Evolutionary conservation across 1,140 invertebrate genomes (phyloP), one percentile per base, ranked within the genome.

Genomic region (Yoshiicerus persimilis): DNA sequence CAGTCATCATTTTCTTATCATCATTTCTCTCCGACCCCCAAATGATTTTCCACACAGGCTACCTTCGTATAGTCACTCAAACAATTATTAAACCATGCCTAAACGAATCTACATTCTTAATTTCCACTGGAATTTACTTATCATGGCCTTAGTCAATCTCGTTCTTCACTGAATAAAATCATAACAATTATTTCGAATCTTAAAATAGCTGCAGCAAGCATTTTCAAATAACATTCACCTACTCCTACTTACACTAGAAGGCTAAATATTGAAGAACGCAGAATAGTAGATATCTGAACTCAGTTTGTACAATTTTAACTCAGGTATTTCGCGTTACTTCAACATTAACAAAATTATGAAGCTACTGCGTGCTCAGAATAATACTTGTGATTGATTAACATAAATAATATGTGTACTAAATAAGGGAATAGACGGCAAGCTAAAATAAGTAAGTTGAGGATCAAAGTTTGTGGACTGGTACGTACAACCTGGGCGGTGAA

Each of bases 1-100:
- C 38, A 86, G 56, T 86, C 56, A 86, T 86, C 64, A 66, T 86
- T 86, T 56, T 86, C 85, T 86, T 70, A 86, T 86, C 85, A 86
- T 86, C 85, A 66, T 70, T 86, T 86, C 62, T 38, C 64, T 66
- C 11, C 85, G 85, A 86, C 85, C 85, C 85, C 85, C 85, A 86
- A 86, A 86, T 36, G 85, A 86, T 86, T 86, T 85, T 85, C 83
- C 30, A 47, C n/a, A 16, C 47, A 62, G 83, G 39, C 41, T 85
- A 38, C 75, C 75, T 80, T 80, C 30, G 32, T 80, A 80, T 34
- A 80, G 75, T 80, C 75, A 80, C 75, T 80, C 75, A 38, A 36
- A 38, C 75, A 80, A 80, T 80, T 34, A 80, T 38, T n/a, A 32
- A 36, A 36, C 16, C 30, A 80, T 36, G 30, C 30, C 32, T 16